Conservation (phyloP, 2,797 vertebrate genomes). For the Glyptemys insculpta region DNA sequence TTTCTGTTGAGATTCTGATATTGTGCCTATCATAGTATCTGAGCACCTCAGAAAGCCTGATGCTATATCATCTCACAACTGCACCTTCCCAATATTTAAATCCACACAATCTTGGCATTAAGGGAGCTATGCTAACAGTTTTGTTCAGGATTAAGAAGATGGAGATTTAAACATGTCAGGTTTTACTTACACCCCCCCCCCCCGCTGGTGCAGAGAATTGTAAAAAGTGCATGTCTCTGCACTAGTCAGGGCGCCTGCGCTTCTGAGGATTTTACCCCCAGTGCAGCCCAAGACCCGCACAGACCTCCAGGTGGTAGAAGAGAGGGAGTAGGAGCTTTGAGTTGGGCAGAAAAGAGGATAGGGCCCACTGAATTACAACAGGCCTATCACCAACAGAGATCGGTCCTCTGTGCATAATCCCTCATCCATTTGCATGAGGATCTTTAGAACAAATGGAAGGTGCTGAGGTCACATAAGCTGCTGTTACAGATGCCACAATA, state of each 20-base stretch:
- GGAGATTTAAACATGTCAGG: too few relatives aligned
- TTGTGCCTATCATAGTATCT: background rate
- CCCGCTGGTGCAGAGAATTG: background rate
- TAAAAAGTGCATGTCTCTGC: background rate
- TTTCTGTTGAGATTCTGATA: background rate
- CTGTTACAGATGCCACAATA: background rate
- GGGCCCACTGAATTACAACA: too few relatives aligned
- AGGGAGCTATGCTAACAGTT: too few relatives aligned
- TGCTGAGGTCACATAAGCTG: background rate
- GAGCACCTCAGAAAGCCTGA: background rate
- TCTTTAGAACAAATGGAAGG: background rate
- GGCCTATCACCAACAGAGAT: too few relatives aligned
- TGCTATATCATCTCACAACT: background rate
- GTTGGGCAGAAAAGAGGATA: too few relatives aligned
- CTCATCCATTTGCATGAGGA: background rate
- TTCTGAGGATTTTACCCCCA: background rate
- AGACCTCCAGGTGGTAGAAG: background rate
- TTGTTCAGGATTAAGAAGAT: too few relatives aligned
- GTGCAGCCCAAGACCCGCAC: background rate
- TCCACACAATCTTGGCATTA: background rate
- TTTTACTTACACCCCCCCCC: background rate
- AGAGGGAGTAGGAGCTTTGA: too few relatives aligned
- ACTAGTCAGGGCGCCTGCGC: background rate
- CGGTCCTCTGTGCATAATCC: background rate
- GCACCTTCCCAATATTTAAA: background rate